A percentile compares a stretch with the other conserved stretches of the same genome.
Evolutionary conservation across 2,888 invertebrate genomes (phyloP).

Genomic region (Homarus gammarus): DNA sequence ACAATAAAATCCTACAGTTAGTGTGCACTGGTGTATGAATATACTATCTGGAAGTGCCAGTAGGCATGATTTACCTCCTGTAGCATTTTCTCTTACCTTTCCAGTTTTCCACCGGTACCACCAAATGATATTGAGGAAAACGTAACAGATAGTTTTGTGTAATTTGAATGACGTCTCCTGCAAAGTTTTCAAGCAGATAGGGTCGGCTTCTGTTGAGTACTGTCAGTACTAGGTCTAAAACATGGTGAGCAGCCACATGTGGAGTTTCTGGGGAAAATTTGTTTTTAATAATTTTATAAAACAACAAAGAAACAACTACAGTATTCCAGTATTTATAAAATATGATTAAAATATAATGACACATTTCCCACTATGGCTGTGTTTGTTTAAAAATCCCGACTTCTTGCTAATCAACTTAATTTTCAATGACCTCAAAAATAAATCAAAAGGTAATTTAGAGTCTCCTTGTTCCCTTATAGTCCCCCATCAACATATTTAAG

Average conservation of each 20-base stretch:
- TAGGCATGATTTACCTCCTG: background rate
- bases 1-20: background rate
- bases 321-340: background rate
- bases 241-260: constrained; percentile 1
- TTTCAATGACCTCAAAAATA: no score
- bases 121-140: constrained; percentile 37
- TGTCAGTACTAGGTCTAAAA: constrained; percentile 40
- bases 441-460: no score
- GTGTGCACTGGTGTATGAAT: no score
- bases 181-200: constrained; percentile 60
- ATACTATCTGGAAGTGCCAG: background rate
- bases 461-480: no score
- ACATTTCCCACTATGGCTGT: background rate
- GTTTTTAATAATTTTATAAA: background rate
- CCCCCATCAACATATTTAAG: no score
- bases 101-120: constrained; percentile 45
- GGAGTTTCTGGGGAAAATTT: constrained; percentile 46
- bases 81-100: constrained; percentile 28
- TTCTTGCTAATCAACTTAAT: no score
- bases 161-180: constrained; percentile 48
- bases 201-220: constrained; percentile 36
- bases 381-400: no score
- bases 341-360: background rate
- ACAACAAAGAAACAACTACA: background rate
- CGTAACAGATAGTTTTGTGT: constrained; percentile 25